Percentiles rank a stretch among this genome's conserved stretches.
phyloP scores from a whole-genome alignment of 2,888 invertebrate genomes.

The Melipona beecheii region DNA sequence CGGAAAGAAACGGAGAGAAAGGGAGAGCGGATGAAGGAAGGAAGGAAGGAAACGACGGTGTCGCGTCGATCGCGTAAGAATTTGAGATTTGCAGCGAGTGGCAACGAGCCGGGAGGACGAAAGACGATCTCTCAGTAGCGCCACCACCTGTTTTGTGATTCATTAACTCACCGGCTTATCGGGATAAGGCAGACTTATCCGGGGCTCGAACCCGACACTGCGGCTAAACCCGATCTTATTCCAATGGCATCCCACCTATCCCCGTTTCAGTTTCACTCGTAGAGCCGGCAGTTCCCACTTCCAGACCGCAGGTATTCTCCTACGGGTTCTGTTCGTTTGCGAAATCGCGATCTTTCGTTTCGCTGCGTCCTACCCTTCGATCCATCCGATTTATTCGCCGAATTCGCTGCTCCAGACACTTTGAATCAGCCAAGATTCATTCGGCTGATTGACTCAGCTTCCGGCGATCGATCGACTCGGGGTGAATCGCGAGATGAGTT shows the following conservation, averaged over 20 bases:
- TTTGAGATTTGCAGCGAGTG: slow-evolving; percentile 35
- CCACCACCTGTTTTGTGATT: slow-evolving; percentile 84
- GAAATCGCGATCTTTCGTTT: slow-evolving; percentile 32
- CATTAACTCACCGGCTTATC: slow-evolving; percentile 84
- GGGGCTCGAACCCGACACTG: slow-evolving; percentile 84
- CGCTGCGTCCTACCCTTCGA: neutral
- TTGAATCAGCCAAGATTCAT: neutral
- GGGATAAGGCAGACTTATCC: slow-evolving; percentile 84
- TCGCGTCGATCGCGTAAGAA: slow-evolving; percentile 43
- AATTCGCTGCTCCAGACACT: neutral
- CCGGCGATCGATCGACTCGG: too few relatives aligned
- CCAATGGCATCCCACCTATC: slow-evolving; percentile 82
- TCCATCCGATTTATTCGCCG: slow-evolving; percentile 1
- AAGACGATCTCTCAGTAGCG: slow-evolving; percentile 77
- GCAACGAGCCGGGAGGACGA: slow-evolving; percentile 57
- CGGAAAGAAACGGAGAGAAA: too few relatives aligned
- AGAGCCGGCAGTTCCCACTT: slow-evolving; percentile 43
- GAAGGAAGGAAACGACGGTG: neutral
- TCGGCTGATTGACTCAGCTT: too few relatives aligned
- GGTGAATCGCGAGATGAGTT: too few relatives aligned
- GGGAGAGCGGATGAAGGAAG: neutral
- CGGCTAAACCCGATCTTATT: slow-evolving; percentile 84
- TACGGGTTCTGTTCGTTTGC: slow-evolving; percentile 30
- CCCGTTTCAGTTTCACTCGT: slow-evolving; percentile 75
- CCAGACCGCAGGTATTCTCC: slow-evolving; percentile 48